Evolutionary conservation across 2,797 vertebrate species (phyloP).

Genomic region (Poecilia velifera): DNA sequence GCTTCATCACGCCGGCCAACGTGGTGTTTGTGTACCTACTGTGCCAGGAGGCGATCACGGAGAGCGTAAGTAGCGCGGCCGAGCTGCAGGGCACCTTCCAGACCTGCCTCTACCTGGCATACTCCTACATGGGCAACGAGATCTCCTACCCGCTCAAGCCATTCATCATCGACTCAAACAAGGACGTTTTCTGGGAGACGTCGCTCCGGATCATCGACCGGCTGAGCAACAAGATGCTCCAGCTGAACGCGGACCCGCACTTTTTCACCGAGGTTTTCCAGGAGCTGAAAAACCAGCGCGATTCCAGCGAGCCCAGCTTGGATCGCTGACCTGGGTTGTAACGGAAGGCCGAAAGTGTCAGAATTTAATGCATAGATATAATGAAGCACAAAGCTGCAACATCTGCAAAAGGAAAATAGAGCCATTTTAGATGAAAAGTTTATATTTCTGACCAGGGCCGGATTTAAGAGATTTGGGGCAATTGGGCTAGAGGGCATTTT

Average conservation of each 20-base stretch:
- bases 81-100: conserved; percentile 94
- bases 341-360: not conserved
- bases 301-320: conserved; percentile 81
- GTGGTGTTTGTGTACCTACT: conserved; percentile 97
- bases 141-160: conserved; percentile 98
- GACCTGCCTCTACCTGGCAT: conserved; percentile 96
- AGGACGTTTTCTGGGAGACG: conserved; percentile 95
- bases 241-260: conserved; percentile 95
- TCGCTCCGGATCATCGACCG: conserved; percentile 91
- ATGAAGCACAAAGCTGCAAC: not conserved
- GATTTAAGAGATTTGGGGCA: not conserved
- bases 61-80: conserved; percentile 83
- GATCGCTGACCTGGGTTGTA: conserved; percentile 83
- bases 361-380: not conserved
- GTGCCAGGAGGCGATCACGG: conserved; percentile 88
- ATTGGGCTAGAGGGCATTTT: not conserved
- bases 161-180: conserved; percentile 92
- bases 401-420: not conserved
- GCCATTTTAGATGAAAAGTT: not conserved
- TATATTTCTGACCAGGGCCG: not conserved
- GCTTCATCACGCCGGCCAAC: conserved; percentile 96
- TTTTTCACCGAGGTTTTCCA: conserved; percentile 99
- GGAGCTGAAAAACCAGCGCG: conserved; percentile 94
- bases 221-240: conserved; percentile 95
- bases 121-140: conserved; percentile 98